Evolutionary conservation across 2,797 vertebrate genomes (phyloP), one percentile per base, ranked within the genome.

Genomic region (Pangasius macronema): DNA sequence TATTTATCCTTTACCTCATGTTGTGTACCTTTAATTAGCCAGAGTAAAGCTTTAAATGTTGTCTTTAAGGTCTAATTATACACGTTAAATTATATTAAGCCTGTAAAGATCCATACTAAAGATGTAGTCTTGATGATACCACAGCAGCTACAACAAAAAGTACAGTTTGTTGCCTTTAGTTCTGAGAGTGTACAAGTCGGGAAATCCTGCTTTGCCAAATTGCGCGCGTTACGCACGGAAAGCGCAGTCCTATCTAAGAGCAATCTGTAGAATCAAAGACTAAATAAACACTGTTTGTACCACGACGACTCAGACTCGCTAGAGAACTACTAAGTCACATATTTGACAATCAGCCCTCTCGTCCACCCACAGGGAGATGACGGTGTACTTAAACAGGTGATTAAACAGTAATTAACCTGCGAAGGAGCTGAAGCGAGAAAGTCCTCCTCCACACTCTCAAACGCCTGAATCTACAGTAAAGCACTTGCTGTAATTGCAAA

Each of bases 401-500:
- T 65, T 20, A 30, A 39, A 13, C 9, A 16, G 27, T 67, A 79
- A 87, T 83, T 59, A 76, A 83, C 39, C 53, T 82, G 55, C 2
- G 27, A 30, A 36, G 46, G 13, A 42, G 33, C 76, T 30, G n/a
- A 77, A n/a, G 59, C 11, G 42, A 76, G 36, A 65, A 42, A 55
- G 63, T 42, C 13, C 3, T 33, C 59, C 61, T 80, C 9, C 75
- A 80, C 61, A 57, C 30, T 27, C 30, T 49, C 39, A n/a, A 61
- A 61, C 10, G 39, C 55, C 53, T 80, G 53, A 51, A 51, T 11
- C n/a, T 75, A 46, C 76, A 13, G 39, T 5, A 27, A 30, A 33
- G n/a, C 63, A 36, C 63, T 63, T 68, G 65, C 18, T 67, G 82
- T 53, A 68, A 68, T 13, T 67, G 61, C 24, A 75, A 53, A 77